phyloP scores from a whole-genome alignment of 2,888 invertebrate genomes.

The Archips crataeganus region DNA sequence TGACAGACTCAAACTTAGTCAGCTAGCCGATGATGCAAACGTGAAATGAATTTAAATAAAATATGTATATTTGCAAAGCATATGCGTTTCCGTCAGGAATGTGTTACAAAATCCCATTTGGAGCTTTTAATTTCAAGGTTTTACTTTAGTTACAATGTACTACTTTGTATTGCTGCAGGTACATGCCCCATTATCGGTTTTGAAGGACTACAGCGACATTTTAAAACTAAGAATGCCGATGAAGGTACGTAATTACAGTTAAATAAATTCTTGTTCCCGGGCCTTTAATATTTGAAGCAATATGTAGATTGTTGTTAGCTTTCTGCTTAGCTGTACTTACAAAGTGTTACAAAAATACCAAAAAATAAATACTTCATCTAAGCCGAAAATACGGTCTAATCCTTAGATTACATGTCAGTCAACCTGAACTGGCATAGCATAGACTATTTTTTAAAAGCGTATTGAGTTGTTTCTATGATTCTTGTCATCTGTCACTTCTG shows the following conservation, averaged over 20 bases:
- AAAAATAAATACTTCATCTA: too few relatives aligned
- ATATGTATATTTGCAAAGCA: too few relatives aligned
- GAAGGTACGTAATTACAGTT: conserved; percentile 85
- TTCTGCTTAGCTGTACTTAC: conserved; percentile 20
- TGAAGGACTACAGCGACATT: conserved; percentile 95
- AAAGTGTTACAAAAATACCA: background rate
- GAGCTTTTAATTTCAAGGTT: background rate
- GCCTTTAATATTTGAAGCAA: background rate
- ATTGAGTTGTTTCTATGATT: too few relatives aligned
- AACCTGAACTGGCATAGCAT: too few relatives aligned
- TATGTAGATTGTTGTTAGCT: conserved; percentile 23
- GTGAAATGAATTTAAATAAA: too few relatives aligned
- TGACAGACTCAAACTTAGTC: too few relatives aligned
- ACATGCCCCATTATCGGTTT: conserved; percentile 93
- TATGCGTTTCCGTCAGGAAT: background rate
- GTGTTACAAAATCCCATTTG: background rate
- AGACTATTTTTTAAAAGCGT: too few relatives aligned
- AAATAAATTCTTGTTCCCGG: background rate
- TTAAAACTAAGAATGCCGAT: conserved; percentile 97
- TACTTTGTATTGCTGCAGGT: conserved; percentile 84
- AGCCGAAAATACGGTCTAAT: too few relatives aligned
- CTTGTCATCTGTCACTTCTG: too few relatives aligned
- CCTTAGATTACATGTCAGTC: too few relatives aligned
- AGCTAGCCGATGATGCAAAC: too few relatives aligned
- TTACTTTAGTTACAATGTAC: background rate